Evolutionary conservation across 2,797 vertebrate genomes (phyloP).

Genomic region (Halcyon chelicuti): DNA sequence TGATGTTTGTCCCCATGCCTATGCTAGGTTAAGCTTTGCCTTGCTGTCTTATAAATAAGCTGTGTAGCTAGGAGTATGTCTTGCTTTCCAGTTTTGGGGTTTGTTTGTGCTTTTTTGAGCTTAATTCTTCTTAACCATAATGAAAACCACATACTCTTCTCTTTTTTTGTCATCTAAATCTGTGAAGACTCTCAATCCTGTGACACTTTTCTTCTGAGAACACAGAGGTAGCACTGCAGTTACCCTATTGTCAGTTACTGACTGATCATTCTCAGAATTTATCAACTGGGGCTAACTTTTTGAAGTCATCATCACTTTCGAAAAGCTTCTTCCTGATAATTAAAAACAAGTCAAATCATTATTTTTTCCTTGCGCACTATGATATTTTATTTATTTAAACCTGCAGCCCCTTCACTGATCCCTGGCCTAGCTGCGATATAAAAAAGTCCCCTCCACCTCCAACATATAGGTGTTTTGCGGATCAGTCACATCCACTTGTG

Average conservation of each 20-base stretch:
- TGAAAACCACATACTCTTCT: background rate
- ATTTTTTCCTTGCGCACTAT: rapidly evolving
- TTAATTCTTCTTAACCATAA: background rate
- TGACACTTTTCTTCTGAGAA: background rate
- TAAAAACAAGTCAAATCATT: background rate
- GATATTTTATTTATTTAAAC: background rate
- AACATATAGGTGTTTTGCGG: background rate
- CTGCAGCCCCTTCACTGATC: background rate
- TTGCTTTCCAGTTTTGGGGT: background rate
- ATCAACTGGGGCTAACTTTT: background rate
- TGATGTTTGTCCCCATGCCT: background rate
- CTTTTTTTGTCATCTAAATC: background rate
- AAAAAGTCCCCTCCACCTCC: background rate
- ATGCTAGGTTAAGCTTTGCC: background rate
- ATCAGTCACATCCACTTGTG: background rate
- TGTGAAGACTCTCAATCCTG: background rate
- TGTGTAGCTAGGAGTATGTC: background rate
- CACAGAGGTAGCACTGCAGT: background rate
- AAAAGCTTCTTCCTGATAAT: background rate
- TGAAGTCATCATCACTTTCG: background rate
- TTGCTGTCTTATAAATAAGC: background rate
- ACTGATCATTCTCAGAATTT: background rate
- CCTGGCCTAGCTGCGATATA: background rate
- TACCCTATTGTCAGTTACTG: background rate
- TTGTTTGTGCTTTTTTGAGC: background rate